Percentiles rank a stretch among this genome's conserved stretches.
Conservation (phyloP, 2,888 invertebrate species). For the Silvanus unidentatus region DNA sequence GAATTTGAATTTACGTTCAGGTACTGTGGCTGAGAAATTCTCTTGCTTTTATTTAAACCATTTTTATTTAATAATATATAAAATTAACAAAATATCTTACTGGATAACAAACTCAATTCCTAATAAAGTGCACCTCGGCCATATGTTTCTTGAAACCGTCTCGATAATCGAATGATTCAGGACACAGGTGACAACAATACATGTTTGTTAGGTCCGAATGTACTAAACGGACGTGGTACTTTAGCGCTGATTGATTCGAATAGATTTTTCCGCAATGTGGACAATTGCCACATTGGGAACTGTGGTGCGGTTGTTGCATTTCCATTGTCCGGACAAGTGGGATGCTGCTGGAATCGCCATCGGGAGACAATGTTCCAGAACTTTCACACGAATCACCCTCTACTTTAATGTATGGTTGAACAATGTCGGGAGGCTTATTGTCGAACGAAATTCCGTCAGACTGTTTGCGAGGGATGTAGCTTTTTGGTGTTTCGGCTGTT, state of each 20-base stretch:
- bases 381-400: constrained; percentile 31
- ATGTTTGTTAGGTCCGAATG: constrained; percentile 64
- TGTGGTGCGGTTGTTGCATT: constrained; percentile 36
- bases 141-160: constrained; percentile 66
- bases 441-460: constrained; percentile 26
- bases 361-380: constrained; percentile 12
- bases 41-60: too few relatives aligned
- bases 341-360: background rate
- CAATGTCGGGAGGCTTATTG: constrained; percentile 31
- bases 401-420: constrained; percentile 33
- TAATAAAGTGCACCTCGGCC: constrained; percentile 60
- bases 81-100: too few relatives aligned
- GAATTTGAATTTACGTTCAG: too few relatives aligned
- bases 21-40: too few relatives aligned
- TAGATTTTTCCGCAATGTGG: constrained; percentile 65
- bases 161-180: constrained; percentile 61
- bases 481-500: constrained; percentile 32
- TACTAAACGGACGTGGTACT: constrained; percentile 59
- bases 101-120: constrained; percentile 50
- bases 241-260: constrained; percentile 64
- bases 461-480: constrained; percentile 33
- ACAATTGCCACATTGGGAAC: constrained; percentile 56
- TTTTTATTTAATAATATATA: too few relatives aligned
- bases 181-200: constrained; percentile 64
- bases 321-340: background rate